Base-by-base conservation (phyloP, 2,888 invertebrate species). In the Tenthredo amoena region DNA sequence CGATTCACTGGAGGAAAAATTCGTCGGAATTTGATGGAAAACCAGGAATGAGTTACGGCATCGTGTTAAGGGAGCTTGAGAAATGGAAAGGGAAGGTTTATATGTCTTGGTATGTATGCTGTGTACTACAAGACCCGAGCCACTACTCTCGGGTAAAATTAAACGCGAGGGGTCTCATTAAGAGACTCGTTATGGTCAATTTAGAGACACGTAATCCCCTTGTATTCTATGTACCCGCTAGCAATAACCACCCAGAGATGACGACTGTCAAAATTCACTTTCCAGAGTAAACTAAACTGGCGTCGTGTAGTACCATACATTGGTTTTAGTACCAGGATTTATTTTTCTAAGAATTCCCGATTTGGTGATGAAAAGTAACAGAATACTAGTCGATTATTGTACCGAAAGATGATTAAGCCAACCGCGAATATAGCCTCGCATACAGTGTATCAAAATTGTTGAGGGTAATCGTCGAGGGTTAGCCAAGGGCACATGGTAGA, bases 401-500 rank as follows among this genome's bases (percentile, higher is more conserved):
- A 15, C 47, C 12, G 15, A 47, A 15, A 12, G 12, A 2, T 12
- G 12, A 47, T 50, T 6, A 6, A 50, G n/a, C 10, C n/a, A 62
- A 26, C 62, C 68, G 68, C 68, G 31, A 68, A 65, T 65, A 65
- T 34, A 65, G 6, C 68, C 34, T 34, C 26, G 5, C 6, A 68
- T 68, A 34, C 31, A 65, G 65, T 65, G 15, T 72, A 43, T 43
- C 9, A 18, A 40, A 26, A 72, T 43, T 72, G 72, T 72, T n/a
- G 40, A 43, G 72, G 72, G 18, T 77, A 77, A 77, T 77, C 76
- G 76, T 40, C 26, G 26, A 72, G 72, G 40, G 40, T 21, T 77
- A 77, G 47, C 50, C 50, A 31, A 26, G 76, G 58, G 90, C 91
- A 91, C 89, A 90, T 90, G 90, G 89, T 89, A 91, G 91, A 90